Evolutionary conservation across 2,113 vertebrate genomes (phyloP).

Genomic region (Phyllostomus discolor): DNA sequence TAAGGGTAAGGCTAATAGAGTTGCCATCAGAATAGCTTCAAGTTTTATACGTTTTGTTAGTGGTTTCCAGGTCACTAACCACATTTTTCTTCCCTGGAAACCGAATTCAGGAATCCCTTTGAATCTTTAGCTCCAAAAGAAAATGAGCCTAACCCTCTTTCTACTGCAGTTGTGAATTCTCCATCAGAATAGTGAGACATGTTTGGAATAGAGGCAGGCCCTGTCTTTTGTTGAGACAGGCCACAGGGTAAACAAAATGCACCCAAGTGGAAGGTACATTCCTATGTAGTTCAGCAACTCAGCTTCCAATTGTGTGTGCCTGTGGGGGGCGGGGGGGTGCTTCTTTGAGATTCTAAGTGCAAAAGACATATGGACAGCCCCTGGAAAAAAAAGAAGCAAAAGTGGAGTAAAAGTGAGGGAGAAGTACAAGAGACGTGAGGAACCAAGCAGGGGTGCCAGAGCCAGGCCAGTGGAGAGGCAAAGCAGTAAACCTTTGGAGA

Average conservation of each 20-base stretch:
- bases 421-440: neutral
- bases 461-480: neutral
- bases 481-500: neutral
- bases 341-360: neutral
- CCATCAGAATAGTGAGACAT: neutral
- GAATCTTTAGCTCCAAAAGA: neutral
- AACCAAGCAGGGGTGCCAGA: neutral
- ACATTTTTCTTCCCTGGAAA: neutral
- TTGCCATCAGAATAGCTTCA: neutral
- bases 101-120: constrained; percentile 29
- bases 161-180: neutral
- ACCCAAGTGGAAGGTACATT: neutral
- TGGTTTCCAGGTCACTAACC: constrained; percentile 24
- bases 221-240: neutral
- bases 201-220: neutral
- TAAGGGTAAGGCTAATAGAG: neutral
- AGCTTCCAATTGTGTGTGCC: neutral
- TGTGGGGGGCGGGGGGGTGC: neutral
- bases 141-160: neutral
- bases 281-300: neutral
- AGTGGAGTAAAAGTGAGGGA: neutral
- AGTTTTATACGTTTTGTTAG: neutral
- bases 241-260: neutral
- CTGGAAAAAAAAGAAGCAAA: neutral
- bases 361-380: neutral